Percentiles rank a stretch among this genome's conserved stretches.
phyloP scores from a whole-genome alignment of 2,797 vertebrate genomes.

The Melanotaenia pygmaea region DNA sequence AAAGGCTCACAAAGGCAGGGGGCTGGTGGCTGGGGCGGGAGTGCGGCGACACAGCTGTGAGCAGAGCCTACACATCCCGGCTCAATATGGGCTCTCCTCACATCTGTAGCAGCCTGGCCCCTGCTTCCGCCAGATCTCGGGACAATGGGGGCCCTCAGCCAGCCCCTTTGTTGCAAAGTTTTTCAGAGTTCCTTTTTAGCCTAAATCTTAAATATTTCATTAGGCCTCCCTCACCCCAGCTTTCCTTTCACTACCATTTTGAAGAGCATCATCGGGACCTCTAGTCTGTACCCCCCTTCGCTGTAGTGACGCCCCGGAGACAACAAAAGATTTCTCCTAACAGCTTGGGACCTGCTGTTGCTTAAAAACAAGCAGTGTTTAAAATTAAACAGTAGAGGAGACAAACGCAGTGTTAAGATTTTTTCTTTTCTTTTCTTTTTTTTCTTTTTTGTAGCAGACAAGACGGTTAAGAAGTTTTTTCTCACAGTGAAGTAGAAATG shows the following conservation, averaged over 20 bases:
- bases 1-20: conserved; percentile 88
- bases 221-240: conserved; percentile 76
- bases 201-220: conserved; percentile 93
- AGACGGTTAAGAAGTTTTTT: not conserved
- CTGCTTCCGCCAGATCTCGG: conserved; percentile 79
- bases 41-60: conserved; percentile 89
- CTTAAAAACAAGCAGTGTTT: conserved; percentile 70
- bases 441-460: not conserved
- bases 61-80: conserved; percentile 86
- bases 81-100: conserved; percentile 92
- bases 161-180: conserved; percentile 85
- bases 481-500: not conserved
- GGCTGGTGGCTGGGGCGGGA: conserved; percentile 90
- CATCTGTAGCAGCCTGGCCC: conserved; percentile 85
- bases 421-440: too few relatives aligned
- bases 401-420: conserved; percentile 10
- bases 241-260: conserved; percentile 73
- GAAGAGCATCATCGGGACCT: conserved; percentile 70
- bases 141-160: conserved; percentile 85
- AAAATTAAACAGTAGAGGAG: conserved; percentile 66
- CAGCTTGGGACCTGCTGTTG: conserved; percentile 77
- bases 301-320: conserved; percentile 55
- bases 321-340: conserved; percentile 80
- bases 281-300: conserved; percentile 56
- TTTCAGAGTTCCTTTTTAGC: conserved; percentile 83